Percentiles rank a stretch among this genome's conserved stretches.
phyloP scores from a whole-genome alignment of 2,797 vertebrate species.

The Carapus acus region DNA sequence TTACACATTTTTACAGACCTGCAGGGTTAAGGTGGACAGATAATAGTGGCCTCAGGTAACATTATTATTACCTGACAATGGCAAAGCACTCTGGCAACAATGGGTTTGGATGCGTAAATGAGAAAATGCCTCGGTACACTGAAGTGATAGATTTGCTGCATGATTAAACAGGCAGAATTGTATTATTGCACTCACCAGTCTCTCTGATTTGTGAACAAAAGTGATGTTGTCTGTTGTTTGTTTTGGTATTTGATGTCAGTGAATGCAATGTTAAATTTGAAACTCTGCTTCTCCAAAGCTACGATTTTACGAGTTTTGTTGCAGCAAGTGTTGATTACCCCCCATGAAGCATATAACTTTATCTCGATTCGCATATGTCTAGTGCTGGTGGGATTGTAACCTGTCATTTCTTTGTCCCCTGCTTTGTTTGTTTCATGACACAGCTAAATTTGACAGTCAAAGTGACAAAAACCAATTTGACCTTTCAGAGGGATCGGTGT shows the following conservation, averaged over 20 bases:
- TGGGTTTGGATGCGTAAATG: slow-evolving; percentile 8
- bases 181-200: no score
- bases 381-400: not conserved
- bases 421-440: not conserved
- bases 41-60: slow-evolving; percentile 27
- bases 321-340: slow-evolving; percentile 1
- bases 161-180: no score
- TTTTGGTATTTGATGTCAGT: not conserved
- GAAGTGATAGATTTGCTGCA: slow-evolving; percentile 7
- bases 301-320: no score
- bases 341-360: no score
- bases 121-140: slow-evolving; percentile 22
- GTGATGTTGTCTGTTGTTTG: no score
- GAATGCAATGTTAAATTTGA: no score
- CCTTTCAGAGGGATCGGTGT: no score
- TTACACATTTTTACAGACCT: slow-evolving; percentile 45
- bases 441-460: slow-evolving; percentile 1
- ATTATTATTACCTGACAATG: slow-evolving; percentile 9
- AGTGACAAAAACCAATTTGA: not conserved
- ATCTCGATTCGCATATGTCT: no score
- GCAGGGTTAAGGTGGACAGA: slow-evolving; percentile 16
- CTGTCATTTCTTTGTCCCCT: not conserved
- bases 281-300: no score
- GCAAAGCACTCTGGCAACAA: not conserved
- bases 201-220: no score